Conservation (phyloP, 2,113 vertebrate genomes). For the Ailuropoda melanoleuca region DNA sequence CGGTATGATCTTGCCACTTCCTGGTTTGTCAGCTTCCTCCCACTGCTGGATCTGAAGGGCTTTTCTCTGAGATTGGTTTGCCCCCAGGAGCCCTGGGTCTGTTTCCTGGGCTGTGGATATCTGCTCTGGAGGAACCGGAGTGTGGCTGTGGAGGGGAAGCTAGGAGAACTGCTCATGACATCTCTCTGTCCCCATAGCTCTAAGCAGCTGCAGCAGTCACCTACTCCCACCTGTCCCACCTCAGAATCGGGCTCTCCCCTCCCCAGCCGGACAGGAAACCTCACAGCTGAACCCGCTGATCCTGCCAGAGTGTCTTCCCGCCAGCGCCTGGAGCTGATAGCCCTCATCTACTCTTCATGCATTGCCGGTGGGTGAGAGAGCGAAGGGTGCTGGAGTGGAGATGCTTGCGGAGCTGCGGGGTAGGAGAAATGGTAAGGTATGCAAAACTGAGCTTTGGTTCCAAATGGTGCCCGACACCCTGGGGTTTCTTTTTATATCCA, state of each 20-base stretch:
- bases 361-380: constrained; percentile 89
- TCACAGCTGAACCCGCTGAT: constrained; percentile 85
- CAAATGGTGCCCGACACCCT: not conserved
- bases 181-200: constrained; percentile 83
- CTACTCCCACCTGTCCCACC: constrained; percentile 82
- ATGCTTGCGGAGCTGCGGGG: not conserved
- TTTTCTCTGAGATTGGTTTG: not conserved
- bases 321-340: constrained; percentile 90
- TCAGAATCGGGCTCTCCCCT: constrained; percentile 84
- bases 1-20: constrained; percentile 84
- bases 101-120: not conserved
- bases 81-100: not conserved
- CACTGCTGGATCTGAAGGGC: constrained; percentile 12
- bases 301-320: constrained; percentile 89
- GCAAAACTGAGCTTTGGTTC: not conserved
- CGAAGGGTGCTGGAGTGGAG: not conserved
- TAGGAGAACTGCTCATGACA: not conserved
- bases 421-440: not conserved
- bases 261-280: constrained; percentile 81
- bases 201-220: constrained; percentile 89
- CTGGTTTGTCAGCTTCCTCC: constrained; percentile 4
- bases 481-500: constrained; percentile 77
- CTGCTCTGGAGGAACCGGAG: not conserved
- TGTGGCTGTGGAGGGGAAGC: not conserved
- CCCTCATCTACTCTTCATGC: constrained; percentile 93